Evolutionary conservation across 1,140 invertebrate species (phyloP), one percentile per base, ranked within the genome.

Genomic region (Lucilia sericata): DNA sequence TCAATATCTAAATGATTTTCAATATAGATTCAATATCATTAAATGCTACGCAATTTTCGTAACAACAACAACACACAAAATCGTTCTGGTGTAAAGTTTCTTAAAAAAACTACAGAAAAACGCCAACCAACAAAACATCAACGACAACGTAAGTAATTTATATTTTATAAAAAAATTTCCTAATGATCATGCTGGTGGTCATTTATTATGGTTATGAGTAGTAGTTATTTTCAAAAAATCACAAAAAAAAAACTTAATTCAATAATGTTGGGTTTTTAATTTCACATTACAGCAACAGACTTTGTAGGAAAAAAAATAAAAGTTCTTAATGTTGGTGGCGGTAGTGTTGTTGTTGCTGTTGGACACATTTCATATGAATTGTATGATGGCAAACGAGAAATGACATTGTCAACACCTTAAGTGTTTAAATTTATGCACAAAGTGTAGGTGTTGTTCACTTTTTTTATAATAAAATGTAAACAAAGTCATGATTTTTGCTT

Each of bases 311-410:
- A 42, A 36, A 42, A 70, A 25, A 25, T 5, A 70, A 70, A 70
- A 70, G n/a, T 70, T 70, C 65, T 70, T 70, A 70, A 70, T 70
- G 65, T 49, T 80, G 76, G n/a, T 80, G 76, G 42, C 25, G 25
- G 25, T 30, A 30, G 25, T 30, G 25, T 30, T 42, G 75, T 34
- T 78, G 34, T 17, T 30, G 25, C 25, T 30, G 25, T 30, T 30
- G 25, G 25, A 30, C 42, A 51, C 51, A 49, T 25, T 70, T 70
- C 55, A 25, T 70, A 21, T 70, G 65, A 21, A 70, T 70, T 70
- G n/a, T 21, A 12, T 70, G 65, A 70, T 70, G 65, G 65, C 65
- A 70, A 70, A 70, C 65, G 21, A 21, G 65, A 70, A 70, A 70
- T 70, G 65, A 70, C 65, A 21, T 70, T 70, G 65, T 70, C 65